Conservation (phyloP, 2,888 invertebrate genomes). For the Miltochrista miniata region DNA sequence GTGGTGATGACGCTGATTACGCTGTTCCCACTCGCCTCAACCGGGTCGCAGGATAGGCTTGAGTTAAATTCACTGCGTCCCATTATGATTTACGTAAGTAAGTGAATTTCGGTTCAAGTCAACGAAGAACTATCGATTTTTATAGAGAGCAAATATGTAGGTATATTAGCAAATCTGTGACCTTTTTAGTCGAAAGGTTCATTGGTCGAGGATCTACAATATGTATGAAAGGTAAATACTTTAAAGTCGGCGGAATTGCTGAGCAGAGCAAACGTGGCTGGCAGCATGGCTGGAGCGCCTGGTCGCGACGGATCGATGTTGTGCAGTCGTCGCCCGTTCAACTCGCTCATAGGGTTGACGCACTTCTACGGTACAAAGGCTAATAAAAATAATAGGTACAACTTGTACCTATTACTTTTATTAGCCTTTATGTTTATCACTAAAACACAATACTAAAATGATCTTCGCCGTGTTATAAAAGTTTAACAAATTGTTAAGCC, state of each 20-base stretch:
- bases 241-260: slow-evolving; percentile 39
- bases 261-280: slow-evolving; percentile 9
- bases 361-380: slow-evolving; percentile 8
- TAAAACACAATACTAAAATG: too few relatives aligned
- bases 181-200: slow-evolving; percentile 19
- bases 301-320: slow-evolving; percentile 64
- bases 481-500: too few relatives aligned
- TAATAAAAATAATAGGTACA: slow-evolving; percentile 24
- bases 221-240: slow-evolving; percentile 37
- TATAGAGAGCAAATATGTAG: not conserved
- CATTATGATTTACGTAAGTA: too few relatives aligned
- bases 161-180: slow-evolving; percentile 7
- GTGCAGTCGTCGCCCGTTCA: slow-evolving; percentile 31
- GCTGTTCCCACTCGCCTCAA: too few relatives aligned
- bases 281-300: slow-evolving; percentile 19
- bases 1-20: too few relatives aligned
- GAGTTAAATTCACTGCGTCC: too few relatives aligned
- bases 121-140: too few relatives aligned
- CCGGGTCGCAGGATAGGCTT: too few relatives aligned
- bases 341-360: slow-evolving; percentile 31
- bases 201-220: slow-evolving; percentile 16
- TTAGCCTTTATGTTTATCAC: slow-evolving; percentile 5
- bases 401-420: slow-evolving; percentile 24
- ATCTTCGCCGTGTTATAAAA: too few relatives aligned
- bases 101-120: too few relatives aligned